These are phyloP conservation scores for Frieseomelitta varia DNA, from an alignment of 1,140 invertebrate genomes.

Conservation along the genomic window DNA sequence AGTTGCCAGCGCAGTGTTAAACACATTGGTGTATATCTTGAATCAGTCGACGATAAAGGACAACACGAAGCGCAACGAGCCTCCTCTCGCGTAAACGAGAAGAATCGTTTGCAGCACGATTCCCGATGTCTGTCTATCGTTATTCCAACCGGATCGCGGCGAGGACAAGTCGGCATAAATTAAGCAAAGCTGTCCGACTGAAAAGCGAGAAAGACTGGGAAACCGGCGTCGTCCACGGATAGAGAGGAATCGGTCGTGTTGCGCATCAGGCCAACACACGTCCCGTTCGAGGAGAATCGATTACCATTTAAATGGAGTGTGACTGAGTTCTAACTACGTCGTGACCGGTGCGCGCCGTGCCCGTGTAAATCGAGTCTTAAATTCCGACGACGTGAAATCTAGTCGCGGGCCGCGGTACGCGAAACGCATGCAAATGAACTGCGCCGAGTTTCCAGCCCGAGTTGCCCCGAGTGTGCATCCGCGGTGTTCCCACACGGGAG, in stretches of 20 bases:
- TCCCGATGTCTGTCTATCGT: not conserved
- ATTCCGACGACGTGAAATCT: slow-evolving; percentile 12
- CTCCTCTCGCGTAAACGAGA: too few relatives aligned
- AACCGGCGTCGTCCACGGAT: too few relatives aligned
- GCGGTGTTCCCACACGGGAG: not conserved
- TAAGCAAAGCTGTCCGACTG: not conserved
- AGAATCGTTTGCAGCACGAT: too few relatives aligned
- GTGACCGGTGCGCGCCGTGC: not conserved
- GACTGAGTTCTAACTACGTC: not conserved
- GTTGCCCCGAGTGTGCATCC: not conserved
- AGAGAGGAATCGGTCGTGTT: not conserved
- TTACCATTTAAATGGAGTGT: slow-evolving; percentile 32
- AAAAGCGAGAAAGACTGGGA: not conserved
- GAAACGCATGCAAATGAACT: slow-evolving; percentile 10
- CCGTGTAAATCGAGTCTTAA: slow-evolving; percentile 15
- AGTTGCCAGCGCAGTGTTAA: too few relatives aligned
- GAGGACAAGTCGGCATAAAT: not conserved
- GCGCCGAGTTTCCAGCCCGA: not conserved
- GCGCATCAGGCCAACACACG: not conserved
- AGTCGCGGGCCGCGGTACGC: not conserved
- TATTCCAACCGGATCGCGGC: not conserved
- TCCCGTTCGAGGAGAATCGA: slow-evolving; percentile 14
- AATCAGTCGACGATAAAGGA: too few relatives aligned
- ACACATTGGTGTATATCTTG: too few relatives aligned
- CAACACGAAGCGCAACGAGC: too few relatives aligned